Conservation (phyloP, 2,797 vertebrate species). For the Acanthornis magna region DNA sequence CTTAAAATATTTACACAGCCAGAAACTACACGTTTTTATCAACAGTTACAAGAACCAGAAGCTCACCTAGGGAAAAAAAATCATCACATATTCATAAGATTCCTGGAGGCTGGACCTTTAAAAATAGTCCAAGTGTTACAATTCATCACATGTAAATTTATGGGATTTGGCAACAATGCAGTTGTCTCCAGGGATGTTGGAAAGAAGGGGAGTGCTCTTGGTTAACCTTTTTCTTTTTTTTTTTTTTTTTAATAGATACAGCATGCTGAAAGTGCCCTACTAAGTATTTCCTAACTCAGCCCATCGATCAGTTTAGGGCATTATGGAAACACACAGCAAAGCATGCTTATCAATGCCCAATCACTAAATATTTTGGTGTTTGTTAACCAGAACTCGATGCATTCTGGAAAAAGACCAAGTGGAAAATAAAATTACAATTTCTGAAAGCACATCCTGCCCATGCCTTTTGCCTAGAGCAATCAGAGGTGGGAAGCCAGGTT, state of each 20-base stretch:
- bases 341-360: background rate
- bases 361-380: background rate
- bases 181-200: constrained; percentile 35
- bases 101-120: constrained; percentile 48
- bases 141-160: constrained; percentile 66
- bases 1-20: background rate
- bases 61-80: background rate
- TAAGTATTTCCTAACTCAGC: constrained; percentile 3
- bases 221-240: constrained; percentile 20
- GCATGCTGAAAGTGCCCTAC: background rate
- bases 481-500: constrained; percentile 19
- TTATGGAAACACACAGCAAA: background rate
- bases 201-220: constrained; percentile 3
- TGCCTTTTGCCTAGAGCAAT: background rate
- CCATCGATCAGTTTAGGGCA: background rate
- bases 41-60: constrained; percentile 23
- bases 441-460: background rate
- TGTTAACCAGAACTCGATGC: background rate
- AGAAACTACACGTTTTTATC: constrained; percentile 1
- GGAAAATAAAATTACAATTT: background rate
- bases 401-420: background rate
- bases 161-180: constrained; percentile 52
- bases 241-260: background rate
- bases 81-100: constrained; percentile 45
- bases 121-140: constrained; percentile 53